Base-by-base conservation (phyloP, 92 coral and sea anemone genomes). In the Palythoa grandis region DNA sequence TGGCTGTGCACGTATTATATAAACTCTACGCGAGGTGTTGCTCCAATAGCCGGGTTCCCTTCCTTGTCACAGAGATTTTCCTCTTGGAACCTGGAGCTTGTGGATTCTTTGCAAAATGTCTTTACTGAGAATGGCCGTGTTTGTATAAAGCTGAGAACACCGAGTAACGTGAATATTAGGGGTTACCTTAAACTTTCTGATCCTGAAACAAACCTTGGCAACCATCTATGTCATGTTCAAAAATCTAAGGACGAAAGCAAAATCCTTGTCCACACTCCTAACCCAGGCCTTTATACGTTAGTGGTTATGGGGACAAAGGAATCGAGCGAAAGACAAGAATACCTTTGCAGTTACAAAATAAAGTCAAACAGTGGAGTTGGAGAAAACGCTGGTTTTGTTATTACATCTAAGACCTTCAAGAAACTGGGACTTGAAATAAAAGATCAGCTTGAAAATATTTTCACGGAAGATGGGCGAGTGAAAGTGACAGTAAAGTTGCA, bases 331-430 rank as follows among this genome's bases (percentile, higher is more conserved):
- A 91, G 89, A 79, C 88, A 92, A 29, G 92, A 87, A 43, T 92
- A 90, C 67, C 86, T 94, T 65, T 93, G 95, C 56, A 77, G 91
- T 54, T 94, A 90, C 76, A 88, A 75, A 74, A 87, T 94, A 40
- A 94, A 88, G 74, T 89, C 98, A 10, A 78, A 66, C 16, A 82
- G 88, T 39, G 95, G 96, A 43, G 88, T 94, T 20, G 91, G 90
- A 4, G 92, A 90, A 22, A 94, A 90, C 56, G 95, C 98, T 0
- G 98, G 98, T 1, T 94, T 92, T 50, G 95, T 95, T 9, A 92
- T 63, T 29, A 76, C 83, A 38, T 86, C 95, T 43, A 91, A 91
- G 23, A 78, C 67, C 37, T 92, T 94, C 65, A 86, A 79, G 50
- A 79, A 88, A 19, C 90, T 93, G 92, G 92, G 88, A 17, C 39